Evolutionary conservation across 2,888 invertebrate genomes (phyloP).

Genomic region (Trissoscelio sp.): DNA sequence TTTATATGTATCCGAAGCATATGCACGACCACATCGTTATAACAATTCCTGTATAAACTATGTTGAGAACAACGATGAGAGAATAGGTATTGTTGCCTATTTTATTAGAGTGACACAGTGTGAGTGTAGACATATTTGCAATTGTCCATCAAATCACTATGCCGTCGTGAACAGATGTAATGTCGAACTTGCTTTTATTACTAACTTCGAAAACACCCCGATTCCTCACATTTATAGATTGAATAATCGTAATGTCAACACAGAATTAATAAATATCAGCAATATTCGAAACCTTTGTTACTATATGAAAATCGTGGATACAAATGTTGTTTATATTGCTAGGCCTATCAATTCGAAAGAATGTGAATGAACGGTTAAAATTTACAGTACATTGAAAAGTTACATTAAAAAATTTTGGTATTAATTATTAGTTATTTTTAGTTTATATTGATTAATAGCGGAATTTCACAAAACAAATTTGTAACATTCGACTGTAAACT

Average conservation of each 20-base stretch:
- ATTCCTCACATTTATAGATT: conserved; percentile 19
- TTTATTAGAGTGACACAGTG: conserved; percentile 12
- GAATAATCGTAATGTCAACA: not conserved
- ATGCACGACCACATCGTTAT: not conserved
- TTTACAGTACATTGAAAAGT: too few species aligned
- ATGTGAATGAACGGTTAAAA: conserved; percentile 23
- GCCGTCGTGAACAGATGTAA: conserved; percentile 17
- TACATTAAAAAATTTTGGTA: too few species aligned
- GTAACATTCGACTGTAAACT: too few species aligned
- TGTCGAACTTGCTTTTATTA: not conserved
- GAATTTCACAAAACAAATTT: too few species aligned
- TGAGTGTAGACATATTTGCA: conserved; percentile 16
- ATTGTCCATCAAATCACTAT: conserved; percentile 32
- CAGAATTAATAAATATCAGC: conserved; percentile 1
- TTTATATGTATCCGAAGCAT: not conserved
- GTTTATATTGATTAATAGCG: too few species aligned
- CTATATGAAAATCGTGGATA: conserved; percentile 11
- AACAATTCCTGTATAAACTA: conserved; percentile 3
- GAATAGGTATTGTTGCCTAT: conserved; percentile 6
- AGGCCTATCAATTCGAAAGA: conserved; percentile 22
- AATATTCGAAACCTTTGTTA: conserved; percentile 7
- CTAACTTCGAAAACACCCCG: not conserved
- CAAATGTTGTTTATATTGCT: not conserved
- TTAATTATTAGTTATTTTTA: too few species aligned
- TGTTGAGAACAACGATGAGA: not conserved